Evolutionary conservation across 1,140 invertebrate genomes (phyloP).

Genomic region (Octopus bimaculoides): DNA sequence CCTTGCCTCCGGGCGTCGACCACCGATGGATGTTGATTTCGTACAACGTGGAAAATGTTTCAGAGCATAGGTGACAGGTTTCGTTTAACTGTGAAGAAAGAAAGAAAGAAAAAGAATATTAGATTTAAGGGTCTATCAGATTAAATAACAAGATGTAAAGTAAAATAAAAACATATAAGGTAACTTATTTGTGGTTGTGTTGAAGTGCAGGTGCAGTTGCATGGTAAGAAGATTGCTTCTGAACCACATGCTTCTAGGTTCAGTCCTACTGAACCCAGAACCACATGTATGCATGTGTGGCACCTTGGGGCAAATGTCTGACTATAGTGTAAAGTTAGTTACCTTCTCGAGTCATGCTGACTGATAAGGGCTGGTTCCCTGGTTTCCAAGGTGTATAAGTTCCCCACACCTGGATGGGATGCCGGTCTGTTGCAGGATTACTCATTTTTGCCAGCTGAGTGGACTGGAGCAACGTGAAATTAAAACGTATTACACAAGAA

Average conservation of each 20-base stretch:
- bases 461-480: too few relatives aligned
- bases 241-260: neutral
- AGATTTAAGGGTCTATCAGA: neutral
- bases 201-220: neutral
- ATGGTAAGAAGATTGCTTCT: neutral
- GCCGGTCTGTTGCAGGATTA: too few relatives aligned
- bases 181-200: neutral
- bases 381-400: too few relatives aligned
- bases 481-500: too few relatives aligned
- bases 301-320: too few relatives aligned
- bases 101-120: neutral
- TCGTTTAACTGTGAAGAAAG: neutral
- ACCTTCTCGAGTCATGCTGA: too few relatives aligned
- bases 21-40: neutral
- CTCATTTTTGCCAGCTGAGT: too few relatives aligned
- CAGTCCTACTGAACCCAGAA: neutral
- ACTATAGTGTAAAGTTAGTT: too few relatives aligned
- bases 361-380: too few relatives aligned
- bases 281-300: neutral
- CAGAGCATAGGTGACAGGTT: neutral
- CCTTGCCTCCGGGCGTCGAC: neutral
- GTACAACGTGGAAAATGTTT: neutral
- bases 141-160: neutral
- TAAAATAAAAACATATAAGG: neutral
- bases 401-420: too few relatives aligned